Conservation (phyloP, 2,888 invertebrate genomes). For the Ennomos quercinarius region DNA sequence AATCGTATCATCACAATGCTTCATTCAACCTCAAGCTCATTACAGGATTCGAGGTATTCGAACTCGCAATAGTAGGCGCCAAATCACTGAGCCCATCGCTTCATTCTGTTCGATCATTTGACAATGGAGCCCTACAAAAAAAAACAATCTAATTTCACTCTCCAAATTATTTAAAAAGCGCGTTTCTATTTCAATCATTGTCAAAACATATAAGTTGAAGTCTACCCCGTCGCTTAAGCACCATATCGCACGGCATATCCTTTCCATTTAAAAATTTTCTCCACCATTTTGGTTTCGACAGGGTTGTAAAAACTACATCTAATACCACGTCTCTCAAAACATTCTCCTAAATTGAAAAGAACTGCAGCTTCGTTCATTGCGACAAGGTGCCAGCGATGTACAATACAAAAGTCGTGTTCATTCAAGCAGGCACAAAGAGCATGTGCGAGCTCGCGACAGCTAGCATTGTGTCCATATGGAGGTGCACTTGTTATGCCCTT, state of each 20-base stretch:
- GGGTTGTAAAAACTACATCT: too few relatives aligned
- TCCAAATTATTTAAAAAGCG: conserved; percentile 2
- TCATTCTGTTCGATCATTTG: background rate
- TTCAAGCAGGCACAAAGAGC: conserved; percentile 31
- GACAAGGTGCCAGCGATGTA: conserved; percentile 6
- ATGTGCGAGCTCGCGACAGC: conserved; percentile 25
- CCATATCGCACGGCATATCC: background rate
- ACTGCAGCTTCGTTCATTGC: background rate
- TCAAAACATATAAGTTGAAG: conserved; percentile 4
- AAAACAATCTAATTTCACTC: background rate
- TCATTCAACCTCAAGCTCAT: too few relatives aligned
- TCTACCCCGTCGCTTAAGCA: background rate
- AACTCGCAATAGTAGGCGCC: too few relatives aligned
- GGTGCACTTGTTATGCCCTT: conserved; percentile 26
- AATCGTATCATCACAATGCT: too few relatives aligned
- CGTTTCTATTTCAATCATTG: conserved; percentile 5
- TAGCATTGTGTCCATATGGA: conserved; percentile 37
- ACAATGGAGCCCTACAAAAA: background rate
- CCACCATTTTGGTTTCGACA: background rate
- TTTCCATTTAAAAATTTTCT: background rate
- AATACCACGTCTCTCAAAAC: background rate
- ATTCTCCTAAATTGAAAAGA: too few relatives aligned
- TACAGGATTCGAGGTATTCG: too few relatives aligned
- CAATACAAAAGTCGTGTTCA: conserved; percentile 8
- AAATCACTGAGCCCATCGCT: too few relatives aligned